Evolutionary conservation across 2,113 vertebrate species (phyloP).

Genomic region (Callorhinus ursinus): DNA sequence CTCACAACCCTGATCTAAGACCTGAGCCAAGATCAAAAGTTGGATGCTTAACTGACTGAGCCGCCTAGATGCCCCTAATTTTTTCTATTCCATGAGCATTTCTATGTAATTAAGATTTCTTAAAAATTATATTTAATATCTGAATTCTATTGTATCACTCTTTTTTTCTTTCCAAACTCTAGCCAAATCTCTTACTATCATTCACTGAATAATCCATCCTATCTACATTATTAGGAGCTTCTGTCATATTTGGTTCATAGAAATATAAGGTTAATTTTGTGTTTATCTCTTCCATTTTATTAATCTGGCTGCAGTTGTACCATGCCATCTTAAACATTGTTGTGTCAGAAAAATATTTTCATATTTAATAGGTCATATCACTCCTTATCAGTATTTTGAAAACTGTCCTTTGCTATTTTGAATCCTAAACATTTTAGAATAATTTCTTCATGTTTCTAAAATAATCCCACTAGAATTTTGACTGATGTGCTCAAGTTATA

Average conservation of each 20-base stretch:
- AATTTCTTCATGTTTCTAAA: slow-evolving; percentile 7
- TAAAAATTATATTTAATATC: background rate
- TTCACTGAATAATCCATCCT: background rate
- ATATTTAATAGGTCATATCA: background rate
- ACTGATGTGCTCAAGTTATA: background rate
- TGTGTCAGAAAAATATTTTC: slow-evolving; percentile 17
- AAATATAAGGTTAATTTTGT: slow-evolving; percentile 16
- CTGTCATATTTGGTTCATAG: background rate
- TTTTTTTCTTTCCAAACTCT: background rate
- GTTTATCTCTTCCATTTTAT: background rate
- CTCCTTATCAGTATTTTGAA: background rate
- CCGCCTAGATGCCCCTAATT: background rate
- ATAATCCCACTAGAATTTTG: slow-evolving; percentile 5
- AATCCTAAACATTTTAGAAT: slow-evolving; percentile 44
- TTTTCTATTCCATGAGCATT: background rate
- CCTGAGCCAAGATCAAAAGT: background rate
- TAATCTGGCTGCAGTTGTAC: background rate
- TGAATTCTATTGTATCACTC: background rate
- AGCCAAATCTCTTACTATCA: background rate
- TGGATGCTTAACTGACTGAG: background rate
- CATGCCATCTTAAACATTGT: background rate
- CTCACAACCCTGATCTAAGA: background rate
- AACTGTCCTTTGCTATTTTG: background rate
- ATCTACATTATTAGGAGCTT: background rate
- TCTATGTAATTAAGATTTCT: background rate